These are phyloP conservation scores for Lasioglossum villosulum DNA, from an alignment of 2,888 invertebrate species.

Conservation along the genomic window DNA sequence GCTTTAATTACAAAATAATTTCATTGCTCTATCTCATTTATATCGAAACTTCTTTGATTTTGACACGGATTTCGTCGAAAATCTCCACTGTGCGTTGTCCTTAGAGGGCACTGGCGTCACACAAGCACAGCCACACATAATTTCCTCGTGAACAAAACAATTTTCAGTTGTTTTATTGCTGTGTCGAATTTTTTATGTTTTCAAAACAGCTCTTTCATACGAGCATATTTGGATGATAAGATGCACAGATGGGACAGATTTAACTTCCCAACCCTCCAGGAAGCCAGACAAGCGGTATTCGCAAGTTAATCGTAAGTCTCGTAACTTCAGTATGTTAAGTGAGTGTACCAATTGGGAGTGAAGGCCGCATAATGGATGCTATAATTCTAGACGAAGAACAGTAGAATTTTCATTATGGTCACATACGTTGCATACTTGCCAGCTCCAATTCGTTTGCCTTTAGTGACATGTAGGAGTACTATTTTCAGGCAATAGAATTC, in stretches of 20 bases:
- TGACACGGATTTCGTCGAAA: no score
- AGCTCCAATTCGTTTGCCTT: neutral
- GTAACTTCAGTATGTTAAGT: neutral
- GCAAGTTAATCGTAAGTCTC: slow-evolving; percentile 3
- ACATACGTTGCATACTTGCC: neutral
- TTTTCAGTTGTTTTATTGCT: no score
- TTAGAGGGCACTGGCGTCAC: no score
- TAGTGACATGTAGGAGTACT: neutral
- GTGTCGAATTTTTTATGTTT: no score
- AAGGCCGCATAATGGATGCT: neutral
- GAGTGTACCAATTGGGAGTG: neutral
- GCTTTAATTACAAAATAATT: no score
- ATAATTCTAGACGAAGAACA: slow-evolving; percentile 5
- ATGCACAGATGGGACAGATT: neutral
- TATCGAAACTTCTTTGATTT: no score
- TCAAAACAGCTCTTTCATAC: neutral
- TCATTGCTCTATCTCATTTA: no score
- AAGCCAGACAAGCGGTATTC: neutral
- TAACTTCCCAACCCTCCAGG: neutral
- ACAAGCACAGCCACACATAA: no score
- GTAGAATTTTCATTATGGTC: slow-evolving; percentile 6
- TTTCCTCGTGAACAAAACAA: no score
- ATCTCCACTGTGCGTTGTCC: no score
- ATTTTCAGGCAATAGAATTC: neutral
- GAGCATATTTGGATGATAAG: neutral